These are phyloP conservation scores for Peromyscus attwateri DNA, from an alignment of 2,797 vertebrate species.

Conservation along the genomic window DNA sequence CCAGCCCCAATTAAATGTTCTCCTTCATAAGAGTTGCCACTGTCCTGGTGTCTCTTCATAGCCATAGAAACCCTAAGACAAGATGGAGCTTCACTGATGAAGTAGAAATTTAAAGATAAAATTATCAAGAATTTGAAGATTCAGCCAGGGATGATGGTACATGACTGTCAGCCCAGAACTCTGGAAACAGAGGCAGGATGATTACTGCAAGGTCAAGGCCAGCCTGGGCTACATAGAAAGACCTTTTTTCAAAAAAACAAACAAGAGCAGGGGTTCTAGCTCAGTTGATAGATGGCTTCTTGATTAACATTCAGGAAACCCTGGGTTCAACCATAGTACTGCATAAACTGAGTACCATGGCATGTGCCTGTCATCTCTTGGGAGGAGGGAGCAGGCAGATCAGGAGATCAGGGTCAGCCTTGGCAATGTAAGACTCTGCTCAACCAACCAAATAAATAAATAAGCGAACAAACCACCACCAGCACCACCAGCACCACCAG, in stretches of 20 bases:
- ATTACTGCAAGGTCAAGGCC: background rate
- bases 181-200: background rate
- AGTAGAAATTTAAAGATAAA: background rate
- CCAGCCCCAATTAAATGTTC: background rate
- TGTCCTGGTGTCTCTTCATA: background rate
- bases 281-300: background rate
- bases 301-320: background rate
- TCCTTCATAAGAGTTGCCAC: background rate
- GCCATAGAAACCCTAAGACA: background rate
- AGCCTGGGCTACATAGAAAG: background rate
- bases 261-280: background rate
- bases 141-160: background rate
- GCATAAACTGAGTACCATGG: background rate
- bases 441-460: background rate
- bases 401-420: background rate
- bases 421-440: background rate
- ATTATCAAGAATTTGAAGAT: background rate
- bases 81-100: background rate
- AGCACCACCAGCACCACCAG: background rate
- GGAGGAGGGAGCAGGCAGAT: background rate
- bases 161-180: background rate
- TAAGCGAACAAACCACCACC: background rate
- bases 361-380: background rate
- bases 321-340: background rate
- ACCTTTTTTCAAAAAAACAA: background rate